Evolutionary conservation across 2,797 vertebrate species (phyloP), one percentile per base, ranked within the genome.

Genomic region (Mormyrops boulengeri): DNA sequence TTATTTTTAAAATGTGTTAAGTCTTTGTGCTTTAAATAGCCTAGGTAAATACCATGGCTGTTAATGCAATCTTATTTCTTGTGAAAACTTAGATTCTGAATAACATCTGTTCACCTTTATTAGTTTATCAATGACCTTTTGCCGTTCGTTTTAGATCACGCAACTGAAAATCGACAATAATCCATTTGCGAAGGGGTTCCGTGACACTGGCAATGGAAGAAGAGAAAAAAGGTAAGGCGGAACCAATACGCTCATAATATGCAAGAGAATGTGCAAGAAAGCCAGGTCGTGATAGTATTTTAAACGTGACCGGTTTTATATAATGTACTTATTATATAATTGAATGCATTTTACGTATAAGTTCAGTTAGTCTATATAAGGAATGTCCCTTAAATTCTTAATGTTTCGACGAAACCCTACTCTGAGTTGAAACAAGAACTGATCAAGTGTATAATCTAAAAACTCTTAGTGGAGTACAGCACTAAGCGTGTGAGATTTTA

Each of bases 101-200:
- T 69, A 47, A 47, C 77, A 41, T 22, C 47, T 44, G 44, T 50
- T 85, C 47, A 50, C n/a, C 47, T 30, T 85, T 85, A 47, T 11
- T 85, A 85, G 41, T 85, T 84, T 49, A 80, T 80, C 44, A 50
- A 14, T 52, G 22, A 47, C 47, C 82, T 22, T 44, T 52, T 52
- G 30, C 49, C 4, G 82, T 52, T 88, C 22, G 19, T 95, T 95
- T 89, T 93, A 97, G 96, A 96, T 97, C 91, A 99, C 98, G 0
- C 98, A 99, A 92, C 95, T 99, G 95, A 99, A 99, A 96, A 99
- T 99, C 90, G 98, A 99, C 95, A 98, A 99, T 94, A 99, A 99
- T 91, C 98, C 98, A 0, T 99, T 99, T 92, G 98, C 98, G 89
- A 99, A 99, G 96, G 98, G 98, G 91, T 99, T 99, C 93, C 97